These are phyloP conservation scores for Oreochromis tanganicae DNA, from an alignment of 2,113 vertebrate genomes.

Conservation along the genomic window DNA sequence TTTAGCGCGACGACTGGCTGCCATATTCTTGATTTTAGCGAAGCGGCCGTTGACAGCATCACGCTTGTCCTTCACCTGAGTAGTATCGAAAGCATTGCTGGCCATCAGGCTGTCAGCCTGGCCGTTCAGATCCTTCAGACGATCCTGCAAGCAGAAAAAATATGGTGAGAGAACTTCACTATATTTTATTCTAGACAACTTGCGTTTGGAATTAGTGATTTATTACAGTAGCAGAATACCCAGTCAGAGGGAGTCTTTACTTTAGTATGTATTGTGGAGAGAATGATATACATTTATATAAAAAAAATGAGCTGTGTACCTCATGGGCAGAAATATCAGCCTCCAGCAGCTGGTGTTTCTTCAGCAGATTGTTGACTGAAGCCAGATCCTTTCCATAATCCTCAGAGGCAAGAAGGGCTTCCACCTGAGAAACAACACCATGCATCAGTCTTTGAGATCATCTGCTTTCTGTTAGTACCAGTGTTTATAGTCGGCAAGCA, in stretches of 20 bases:
- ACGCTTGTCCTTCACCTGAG: constrained; percentile 92
- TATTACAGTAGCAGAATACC: neutral
- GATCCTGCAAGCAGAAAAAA: constrained; percentile 74
- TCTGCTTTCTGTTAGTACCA: rapidly evolving
- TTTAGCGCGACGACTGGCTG: constrained; percentile 79
- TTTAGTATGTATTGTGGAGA: neutral
- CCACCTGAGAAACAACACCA: constrained; percentile 75
- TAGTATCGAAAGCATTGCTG: constrained; percentile 93
- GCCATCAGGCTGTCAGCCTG: constrained; percentile 96
- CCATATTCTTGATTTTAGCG: constrained; percentile 90
- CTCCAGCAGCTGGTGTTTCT: constrained; percentile 96
- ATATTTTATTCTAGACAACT: neutral
- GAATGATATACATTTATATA: neutral
- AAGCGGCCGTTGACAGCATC: constrained; percentile 90
- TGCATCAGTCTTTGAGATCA: neutral
- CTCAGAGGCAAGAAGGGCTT: constrained; percentile 94
- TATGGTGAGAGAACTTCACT: neutral
- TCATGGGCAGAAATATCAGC: constrained; percentile 97
- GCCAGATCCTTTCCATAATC: constrained; percentile 98
- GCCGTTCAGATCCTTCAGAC: constrained; percentile 94
- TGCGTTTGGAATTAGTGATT: neutral
- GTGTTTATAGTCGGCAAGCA: neutral
- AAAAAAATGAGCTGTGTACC: constrained; percentile 62
- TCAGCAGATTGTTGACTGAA: constrained; percentile 96
- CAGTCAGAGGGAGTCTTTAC: neutral